Evolutionary conservation across 2,888 invertebrate genomes (phyloP).

Genomic region (Xylocampa areola): DNA sequence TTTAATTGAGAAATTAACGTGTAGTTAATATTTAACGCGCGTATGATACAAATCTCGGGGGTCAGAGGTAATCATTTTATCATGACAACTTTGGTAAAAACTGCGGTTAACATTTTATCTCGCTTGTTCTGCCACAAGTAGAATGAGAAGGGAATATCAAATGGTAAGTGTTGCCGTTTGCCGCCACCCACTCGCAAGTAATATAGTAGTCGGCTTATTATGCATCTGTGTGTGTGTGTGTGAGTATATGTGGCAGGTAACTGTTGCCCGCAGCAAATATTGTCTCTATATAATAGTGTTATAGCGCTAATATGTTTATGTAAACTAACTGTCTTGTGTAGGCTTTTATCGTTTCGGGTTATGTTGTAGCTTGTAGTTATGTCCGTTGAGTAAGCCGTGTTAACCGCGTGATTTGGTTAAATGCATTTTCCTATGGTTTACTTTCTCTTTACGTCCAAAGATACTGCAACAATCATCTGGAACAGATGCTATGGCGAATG

Average conservation of each 20-base stretch:
- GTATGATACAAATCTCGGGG: constrained; percentile 59
- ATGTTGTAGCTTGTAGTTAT: constrained; percentile 20
- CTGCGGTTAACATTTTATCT: constrained; percentile 57
- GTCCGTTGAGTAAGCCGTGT: not conserved
- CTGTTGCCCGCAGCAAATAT: constrained; percentile 57
- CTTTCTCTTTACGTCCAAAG: too few species aligned
- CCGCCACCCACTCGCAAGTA: constrained; percentile 76
- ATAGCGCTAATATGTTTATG: constrained; percentile 43
- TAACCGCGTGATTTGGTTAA: not conserved
- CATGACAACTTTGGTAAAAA: constrained; percentile 71
- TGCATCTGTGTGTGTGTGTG: constrained; percentile 43
- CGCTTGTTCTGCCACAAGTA: constrained; percentile 59
- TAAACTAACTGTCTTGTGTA: constrained; percentile 29
- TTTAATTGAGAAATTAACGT: constrained; percentile 1
- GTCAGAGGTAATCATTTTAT: constrained; percentile 81
- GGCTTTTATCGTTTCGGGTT: constrained; percentile 19
- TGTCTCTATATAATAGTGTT: constrained; percentile 45
- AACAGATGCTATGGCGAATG: too few species aligned
- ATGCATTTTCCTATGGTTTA: not conserved
- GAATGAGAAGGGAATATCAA: constrained; percentile 69
- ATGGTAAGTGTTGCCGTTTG: constrained; percentile 66
- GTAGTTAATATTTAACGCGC: constrained; percentile 26
- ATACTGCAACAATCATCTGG: too few species aligned
- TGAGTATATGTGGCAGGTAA: constrained; percentile 48
- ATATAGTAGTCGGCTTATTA: constrained; percentile 61